Base-by-base conservation (phyloP, 1,140 invertebrate species). In the Dendroctonus valens region DNA sequence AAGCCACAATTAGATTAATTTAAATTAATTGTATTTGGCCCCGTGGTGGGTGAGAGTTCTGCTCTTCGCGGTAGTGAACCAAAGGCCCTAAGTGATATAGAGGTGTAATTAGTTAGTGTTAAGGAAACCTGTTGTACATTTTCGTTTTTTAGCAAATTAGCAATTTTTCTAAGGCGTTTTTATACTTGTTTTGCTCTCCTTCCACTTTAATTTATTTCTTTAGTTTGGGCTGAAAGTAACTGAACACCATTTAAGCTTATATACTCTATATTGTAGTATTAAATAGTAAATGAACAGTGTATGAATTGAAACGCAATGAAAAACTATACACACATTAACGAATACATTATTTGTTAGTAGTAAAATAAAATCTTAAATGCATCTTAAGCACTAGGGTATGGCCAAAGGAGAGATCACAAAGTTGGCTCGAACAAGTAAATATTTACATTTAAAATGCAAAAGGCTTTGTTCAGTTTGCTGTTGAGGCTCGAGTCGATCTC, bases 381-480 rank as follows among this genome's bases (percentile, higher is more conserved):
- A 26, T 26, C 26, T 26, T 26, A 26, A 3, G 26, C 3, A 3
- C 1, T 26, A 26, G 26, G 26, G 26, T 26, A 26, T 26, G 26
- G 26, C 26, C 26, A 26, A 26, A 26, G 26, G 26, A 26, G 26
- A 26, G 26, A 26, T 26, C 26, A 26, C 26, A 48, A 48, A 48
- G 14, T n/a, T 48, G 14, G 14, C 11, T n/a, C 46, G 5, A n/a
- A 11, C 46, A 48, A 48, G 46, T 48, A 48, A 48, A 48, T 48
- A n/a, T 48, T 11, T 48, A 48, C 46, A 11, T 14, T 48, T 48
- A n/a, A 48, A 48, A 48, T 48, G 46, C 46, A 48, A 48, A n/a
- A 8, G 5, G 14, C 7, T 14, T 48, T 11, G 11, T 14, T 48
- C 46, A 11, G 14, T 48, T 48, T 14, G 11, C 46, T 48, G 11